Evolutionary conservation across 2,113 vertebrate species (phyloP), one percentile per base, ranked within the genome.

Genomic region (Saimiri boliviensis): DNA sequence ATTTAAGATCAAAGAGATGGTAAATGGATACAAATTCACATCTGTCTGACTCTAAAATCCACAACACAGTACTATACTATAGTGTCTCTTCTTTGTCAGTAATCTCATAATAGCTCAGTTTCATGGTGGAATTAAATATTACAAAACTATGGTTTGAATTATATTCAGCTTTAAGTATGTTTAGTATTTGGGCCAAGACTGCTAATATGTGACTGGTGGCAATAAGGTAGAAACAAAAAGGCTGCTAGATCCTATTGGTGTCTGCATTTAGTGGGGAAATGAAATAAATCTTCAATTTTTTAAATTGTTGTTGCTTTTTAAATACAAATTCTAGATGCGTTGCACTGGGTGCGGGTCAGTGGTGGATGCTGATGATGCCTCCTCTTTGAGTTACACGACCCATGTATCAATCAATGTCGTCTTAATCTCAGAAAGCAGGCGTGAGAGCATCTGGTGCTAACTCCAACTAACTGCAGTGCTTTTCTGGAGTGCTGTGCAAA

Each of bases 161-260:
- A 17, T 47, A 92, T 56, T 82, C 60, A 45, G 13, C 52, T 96
- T 96, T 85, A 92, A 86, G 63, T 58, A 68, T n/a, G 49, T 94
- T 52, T n/a, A 82, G n/a, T 14, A 60, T 49, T 19, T 86, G 42
- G 84, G 27, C 74, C 42, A 70, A 89, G 40, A 49, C 47, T 42
- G 52, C 58, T 52, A 40, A 76, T 56, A 63, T 11, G 40, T 70
- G 19, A 83, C 68, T 20, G 20, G 19, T 60, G 32, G 37, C 71
- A 68, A 37, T 35, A 54, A 90, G 7, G 32, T 49, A 88, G 70
- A 42, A 91, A 5, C 37, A 70, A 68, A 25, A 56, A 56, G 13
- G 5, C 8, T 30, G 6, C 42, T 37, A 68, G 58, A 54, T n/a
- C 21, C 42, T 76, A 27, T 40, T 30, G 12, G 19, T 32, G 23